Percentiles rank a stretch among this genome's conserved stretches.
Conservation (phyloP, 2,113 vertebrate species). For the Rhinopithecus roxellana region DNA sequence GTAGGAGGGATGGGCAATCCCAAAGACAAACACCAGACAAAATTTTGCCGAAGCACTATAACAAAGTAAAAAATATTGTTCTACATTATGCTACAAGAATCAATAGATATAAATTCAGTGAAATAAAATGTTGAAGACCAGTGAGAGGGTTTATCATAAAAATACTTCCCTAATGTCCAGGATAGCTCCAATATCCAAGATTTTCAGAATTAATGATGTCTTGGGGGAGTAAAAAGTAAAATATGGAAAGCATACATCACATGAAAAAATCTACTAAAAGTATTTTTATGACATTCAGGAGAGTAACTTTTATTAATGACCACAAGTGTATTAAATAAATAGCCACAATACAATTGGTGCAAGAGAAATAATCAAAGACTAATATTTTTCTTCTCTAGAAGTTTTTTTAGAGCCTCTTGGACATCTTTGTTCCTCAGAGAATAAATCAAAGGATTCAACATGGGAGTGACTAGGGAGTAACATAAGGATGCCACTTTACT, state of each 20-base stretch:
- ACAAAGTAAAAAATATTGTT: not conserved
- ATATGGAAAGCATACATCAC: not conserved
- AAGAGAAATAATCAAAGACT: not conserved
- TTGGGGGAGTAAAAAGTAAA: too few species aligned
- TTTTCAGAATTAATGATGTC: not conserved
- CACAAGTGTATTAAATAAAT: not conserved
- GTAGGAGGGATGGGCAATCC: not conserved
- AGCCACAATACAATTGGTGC: not conserved
- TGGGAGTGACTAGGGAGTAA: slow-evolving; percentile 72
- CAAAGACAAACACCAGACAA: not conserved
- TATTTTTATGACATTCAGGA: not conserved
- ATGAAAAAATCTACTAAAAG: not conserved
- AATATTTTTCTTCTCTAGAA: slow-evolving; percentile 52
- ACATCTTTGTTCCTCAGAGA: slow-evolving; percentile 77
- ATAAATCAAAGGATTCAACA: slow-evolving; percentile 78
- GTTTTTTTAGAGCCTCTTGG: slow-evolving; percentile 61
- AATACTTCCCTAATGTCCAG: not conserved
- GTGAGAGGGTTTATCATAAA: not conserved
- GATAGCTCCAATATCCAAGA: not conserved
- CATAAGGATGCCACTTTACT: slow-evolving; percentile 73
- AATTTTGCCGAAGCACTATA: not conserved
- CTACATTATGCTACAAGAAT: not conserved
- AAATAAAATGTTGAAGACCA: not conserved
- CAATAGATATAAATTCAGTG: not conserved
- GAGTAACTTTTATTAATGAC: not conserved